A percentile compares a stretch with the other conserved stretches of the same genome.
phyloP scores from a whole-genome alignment of 2,888 invertebrate genomes.

The Synanthedon andrenaeformis region DNA sequence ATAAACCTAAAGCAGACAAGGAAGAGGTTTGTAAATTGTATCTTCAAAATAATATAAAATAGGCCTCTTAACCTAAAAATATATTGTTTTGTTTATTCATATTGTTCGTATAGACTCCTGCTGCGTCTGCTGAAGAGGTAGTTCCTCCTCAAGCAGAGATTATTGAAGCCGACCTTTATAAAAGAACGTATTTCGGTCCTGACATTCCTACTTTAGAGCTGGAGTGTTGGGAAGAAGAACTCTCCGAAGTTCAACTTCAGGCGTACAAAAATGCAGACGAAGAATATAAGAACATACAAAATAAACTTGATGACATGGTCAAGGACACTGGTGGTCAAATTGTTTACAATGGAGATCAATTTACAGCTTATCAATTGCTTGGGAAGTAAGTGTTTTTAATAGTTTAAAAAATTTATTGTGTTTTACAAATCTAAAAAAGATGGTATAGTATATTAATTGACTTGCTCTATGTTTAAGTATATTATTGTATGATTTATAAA shows the following conservation, averaged over 20 bases:
- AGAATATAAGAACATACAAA: slow-evolving; percentile 75
- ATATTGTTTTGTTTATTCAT: not conserved
- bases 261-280: slow-evolving; percentile 73
- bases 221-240: slow-evolving; percentile 79
- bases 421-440: not conserved
- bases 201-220: slow-evolving; percentile 71
- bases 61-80: not conserved
- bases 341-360: slow-evolving; percentile 75
- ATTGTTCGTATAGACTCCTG: not conserved
- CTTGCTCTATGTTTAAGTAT: too few species aligned
- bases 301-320: slow-evolving; percentile 70
- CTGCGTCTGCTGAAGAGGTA: slow-evolving; percentile 9
- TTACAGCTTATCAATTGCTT: slow-evolving; percentile 74
- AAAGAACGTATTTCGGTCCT: slow-evolving; percentile 62
- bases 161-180: slow-evolving; percentile 59
- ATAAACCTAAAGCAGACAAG: slow-evolving; percentile 35
- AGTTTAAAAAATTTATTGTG: not conserved
- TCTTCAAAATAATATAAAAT: not conserved
- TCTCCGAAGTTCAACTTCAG: slow-evolving; percentile 74
- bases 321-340: slow-evolving; percentile 73
- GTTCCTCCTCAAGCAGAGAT: slow-evolving; percentile 57
- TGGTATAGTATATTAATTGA: too few species aligned
- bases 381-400: slow-evolving; percentile 54
- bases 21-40: not conserved
- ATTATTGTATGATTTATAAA: too few species aligned